Base-by-base conservation (phyloP, 2,113 vertebrate genomes). In the Barnardius zonarius region DNA sequence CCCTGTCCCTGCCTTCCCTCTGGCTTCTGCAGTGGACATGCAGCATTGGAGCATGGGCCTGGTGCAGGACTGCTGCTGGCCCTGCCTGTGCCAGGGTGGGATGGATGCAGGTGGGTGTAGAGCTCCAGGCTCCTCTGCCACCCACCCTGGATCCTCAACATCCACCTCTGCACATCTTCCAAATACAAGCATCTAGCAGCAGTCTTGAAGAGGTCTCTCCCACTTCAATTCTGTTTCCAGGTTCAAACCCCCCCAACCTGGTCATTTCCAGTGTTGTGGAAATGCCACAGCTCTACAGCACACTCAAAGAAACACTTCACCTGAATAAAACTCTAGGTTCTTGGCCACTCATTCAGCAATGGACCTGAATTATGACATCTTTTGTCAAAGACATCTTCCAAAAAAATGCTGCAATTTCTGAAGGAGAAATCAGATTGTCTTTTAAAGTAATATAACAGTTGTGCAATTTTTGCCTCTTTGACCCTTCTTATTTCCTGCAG, bases 401-500 rank as follows among this genome's bases (percentile, higher is more conserved):
- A 93, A 97, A 78, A 96, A 91, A 22, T 30, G 9, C 79, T 78
- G 96, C 95, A 95, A 97, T 97, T 97, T 97, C 96, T 96, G 92
- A 90, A 91, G 82, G 83, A 96, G 96, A 97, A 97, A 97, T 33
- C 37, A 91, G 86, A 96, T 97, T 98, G 96, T 97, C 96, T 97
- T 96, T 97, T 98, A 88, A 97, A 97, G 97, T 94, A 94, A 93
- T 85, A 54, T 87, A 97, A 96, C 87, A 93, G 85, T 90, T 95
- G 93, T 90, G 97, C 96, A 92, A 95, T 97, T 97, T 96, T 88
- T 92, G 95, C 90, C 73, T 86, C 93, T 92, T 97, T 97, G 96
- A 97, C 94, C 97, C 96, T 95, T 96, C 97, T 97, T 97, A 96
- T 98, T 97, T 97, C 97, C 92, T 92, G 87, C 51, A 92, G 93